Conservation (phyloP, 2,888 invertebrate genomes). For the Euproctis similis region DNA sequence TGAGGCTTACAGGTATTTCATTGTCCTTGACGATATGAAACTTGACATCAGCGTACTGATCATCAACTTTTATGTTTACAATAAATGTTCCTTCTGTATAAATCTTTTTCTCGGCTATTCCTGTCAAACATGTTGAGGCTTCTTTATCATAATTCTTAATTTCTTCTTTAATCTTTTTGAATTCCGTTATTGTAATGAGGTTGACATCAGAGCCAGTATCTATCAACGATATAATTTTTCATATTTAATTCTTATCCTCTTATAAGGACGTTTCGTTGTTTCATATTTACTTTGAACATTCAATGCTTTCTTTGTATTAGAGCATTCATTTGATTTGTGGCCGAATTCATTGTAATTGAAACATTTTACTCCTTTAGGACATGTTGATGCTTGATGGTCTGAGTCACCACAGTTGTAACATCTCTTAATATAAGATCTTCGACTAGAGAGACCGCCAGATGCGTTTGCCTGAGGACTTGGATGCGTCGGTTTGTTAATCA, state of each 20-base stretch:
- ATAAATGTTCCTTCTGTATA: too few relatives aligned
- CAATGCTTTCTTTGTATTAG: background rate
- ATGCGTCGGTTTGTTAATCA: background rate
- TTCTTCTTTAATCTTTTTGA: too few relatives aligned
- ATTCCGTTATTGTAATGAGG: background rate
- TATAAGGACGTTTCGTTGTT: background rate
- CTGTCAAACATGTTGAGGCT: too few relatives aligned
- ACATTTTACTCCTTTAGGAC: too few relatives aligned
- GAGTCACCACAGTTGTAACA: constrained; percentile 17
- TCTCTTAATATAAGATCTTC: constrained; percentile 10
- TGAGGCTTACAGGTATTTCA: too few relatives aligned
- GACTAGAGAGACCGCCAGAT: background rate
- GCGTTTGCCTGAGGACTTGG: background rate
- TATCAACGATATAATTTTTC: background rate
- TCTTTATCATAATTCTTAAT: too few relatives aligned
- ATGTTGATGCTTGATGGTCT: constrained; percentile 11
- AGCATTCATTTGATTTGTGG: background rate
- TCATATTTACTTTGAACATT: background rate
- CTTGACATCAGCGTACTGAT: too few relatives aligned
- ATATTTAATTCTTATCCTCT: background rate
- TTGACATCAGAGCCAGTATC: too few relatives aligned
- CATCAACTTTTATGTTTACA: background rate
- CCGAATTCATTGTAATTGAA: constrained; percentile 1
- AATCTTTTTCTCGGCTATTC: too few relatives aligned
- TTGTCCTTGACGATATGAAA: too few relatives aligned